These are phyloP conservation scores for Nomada ferruginata DNA, from an alignment of 2,888 invertebrate genomes.

Conservation along the genomic window DNA sequence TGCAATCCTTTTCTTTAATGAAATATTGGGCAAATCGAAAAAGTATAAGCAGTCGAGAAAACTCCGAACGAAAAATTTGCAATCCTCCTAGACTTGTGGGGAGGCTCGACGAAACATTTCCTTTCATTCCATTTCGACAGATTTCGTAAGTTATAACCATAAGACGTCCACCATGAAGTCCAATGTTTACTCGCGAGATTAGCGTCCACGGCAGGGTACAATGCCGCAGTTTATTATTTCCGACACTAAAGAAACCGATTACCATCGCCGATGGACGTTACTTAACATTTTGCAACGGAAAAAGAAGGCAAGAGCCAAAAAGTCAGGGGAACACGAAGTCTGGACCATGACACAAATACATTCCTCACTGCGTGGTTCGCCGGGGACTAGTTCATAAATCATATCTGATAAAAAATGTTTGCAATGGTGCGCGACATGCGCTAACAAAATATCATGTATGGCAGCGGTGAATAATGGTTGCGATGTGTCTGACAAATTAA, in stretches of 20 bases:
- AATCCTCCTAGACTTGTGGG: neutral
- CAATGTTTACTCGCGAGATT: slow-evolving; percentile 67
- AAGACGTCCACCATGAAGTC: slow-evolving; percentile 55
- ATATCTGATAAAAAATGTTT: slow-evolving; percentile 58
- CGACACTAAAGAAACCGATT: slow-evolving; percentile 61
- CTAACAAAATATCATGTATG: slow-evolving; percentile 53
- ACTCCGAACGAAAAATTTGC: neutral
- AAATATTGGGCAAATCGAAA: no score
- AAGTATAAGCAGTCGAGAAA: no score
- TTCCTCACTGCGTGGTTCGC: slow-evolving; percentile 60
- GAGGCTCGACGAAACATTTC: neutral
- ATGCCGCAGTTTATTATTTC: slow-evolving; percentile 69
- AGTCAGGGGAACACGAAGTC: slow-evolving; percentile 42
- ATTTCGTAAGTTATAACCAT: slow-evolving; percentile 49
- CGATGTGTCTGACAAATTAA: slow-evolving; percentile 60
- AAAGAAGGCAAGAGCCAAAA: slow-evolving; percentile 31
- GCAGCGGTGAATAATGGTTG: slow-evolving; percentile 62
- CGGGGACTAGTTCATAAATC: slow-evolving; percentile 66
- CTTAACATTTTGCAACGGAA: slow-evolving; percentile 61
- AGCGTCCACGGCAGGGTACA: slow-evolving; percentile 61
- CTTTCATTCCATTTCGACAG: neutral
- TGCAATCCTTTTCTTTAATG: no score
- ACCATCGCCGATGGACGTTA: slow-evolving; percentile 60
- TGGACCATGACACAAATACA: slow-evolving; percentile 67
- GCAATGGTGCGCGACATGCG: slow-evolving; percentile 52